A percentile compares a stretch with the other conserved stretches of the same genome.
phyloP scores from a whole-genome alignment of 2,113 vertebrate species.

The Eolophus roseicapilla region DNA sequence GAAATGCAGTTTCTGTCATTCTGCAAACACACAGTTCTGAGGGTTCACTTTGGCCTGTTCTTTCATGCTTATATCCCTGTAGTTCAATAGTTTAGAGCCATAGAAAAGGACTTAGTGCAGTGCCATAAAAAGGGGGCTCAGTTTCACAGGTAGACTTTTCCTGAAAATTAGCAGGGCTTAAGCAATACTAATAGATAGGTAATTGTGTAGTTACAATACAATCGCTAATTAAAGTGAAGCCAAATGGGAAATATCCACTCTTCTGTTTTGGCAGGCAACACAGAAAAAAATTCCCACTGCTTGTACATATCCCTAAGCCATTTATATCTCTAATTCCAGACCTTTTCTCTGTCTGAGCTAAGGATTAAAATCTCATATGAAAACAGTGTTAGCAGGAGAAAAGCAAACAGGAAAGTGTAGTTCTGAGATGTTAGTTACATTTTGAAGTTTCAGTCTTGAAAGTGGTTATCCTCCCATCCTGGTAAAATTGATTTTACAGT shows the following conservation, averaged over 20 bases:
- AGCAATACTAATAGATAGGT: slow-evolving; percentile 32
- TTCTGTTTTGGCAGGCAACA: slow-evolving; percentile 32
- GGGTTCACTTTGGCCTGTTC: neutral
- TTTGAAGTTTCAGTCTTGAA: neutral
- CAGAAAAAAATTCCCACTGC: neutral
- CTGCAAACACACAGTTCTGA: neutral
- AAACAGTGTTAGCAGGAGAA: slow-evolving; percentile 30
- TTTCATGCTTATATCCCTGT: neutral
- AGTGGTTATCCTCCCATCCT: neutral
- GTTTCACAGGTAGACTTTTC: neutral
- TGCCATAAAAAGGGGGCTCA: neutral
- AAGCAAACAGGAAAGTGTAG: slow-evolving; percentile 17
- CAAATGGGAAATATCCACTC: slow-evolving; percentile 55
- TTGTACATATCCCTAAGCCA: slow-evolving; percentile 3
- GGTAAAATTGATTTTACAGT: neutral
- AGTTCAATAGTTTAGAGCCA: neutral
- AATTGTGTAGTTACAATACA: slow-evolving; percentile 50
- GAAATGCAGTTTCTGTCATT: neutral
- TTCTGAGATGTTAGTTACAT: neutral
- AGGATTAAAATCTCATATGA: slow-evolving; percentile 40
- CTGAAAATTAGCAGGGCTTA: slow-evolving; percentile 33
- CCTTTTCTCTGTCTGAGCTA: slow-evolving; percentile 23
- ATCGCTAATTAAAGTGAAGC: slow-evolving; percentile 52
- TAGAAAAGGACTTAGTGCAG: neutral
- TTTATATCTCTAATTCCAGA: slow-evolving; percentile 51